A percentile compares a stretch with the other conserved stretches of the same genome.
Evolutionary conservation across 2,797 vertebrate genomes (phyloP).

Genomic region (Propithecus perrieri): DNA sequence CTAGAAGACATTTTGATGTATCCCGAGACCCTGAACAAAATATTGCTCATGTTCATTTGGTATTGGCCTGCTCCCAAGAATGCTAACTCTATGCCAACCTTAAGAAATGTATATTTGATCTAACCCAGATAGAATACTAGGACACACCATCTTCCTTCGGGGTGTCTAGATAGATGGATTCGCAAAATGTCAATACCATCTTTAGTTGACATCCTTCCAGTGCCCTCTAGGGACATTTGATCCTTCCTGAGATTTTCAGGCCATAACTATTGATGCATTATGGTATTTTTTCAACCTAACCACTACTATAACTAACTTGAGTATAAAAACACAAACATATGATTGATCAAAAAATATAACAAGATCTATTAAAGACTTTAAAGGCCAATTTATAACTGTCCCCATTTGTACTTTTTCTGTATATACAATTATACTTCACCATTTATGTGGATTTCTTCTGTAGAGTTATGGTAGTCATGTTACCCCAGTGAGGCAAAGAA

Average conservation of each 20-base stretch:
- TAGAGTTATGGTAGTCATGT: not conserved
- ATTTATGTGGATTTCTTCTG: not conserved
- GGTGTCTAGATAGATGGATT: not conserved
- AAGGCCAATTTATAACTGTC: not conserved
- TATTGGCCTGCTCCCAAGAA: not conserved
- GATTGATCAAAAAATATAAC: not conserved
- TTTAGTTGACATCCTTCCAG: not conserved
- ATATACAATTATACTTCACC: not conserved
- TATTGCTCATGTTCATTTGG: not conserved
- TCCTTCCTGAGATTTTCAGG: not conserved
- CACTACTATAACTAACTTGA: not conserved
- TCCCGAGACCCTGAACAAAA: not conserved
- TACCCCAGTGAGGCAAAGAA: not conserved
- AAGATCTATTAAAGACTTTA: not conserved
- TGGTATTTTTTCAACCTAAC: not conserved
- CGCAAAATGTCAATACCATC: not conserved
- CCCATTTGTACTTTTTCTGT: not conserved
- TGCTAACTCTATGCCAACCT: not conserved
- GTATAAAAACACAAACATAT: not conserved
- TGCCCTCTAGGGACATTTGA: not conserved
- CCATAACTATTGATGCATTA: not conserved
- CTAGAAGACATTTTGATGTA: not conserved
- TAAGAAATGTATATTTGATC: constrained; percentile 23
- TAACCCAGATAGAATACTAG: not conserved
- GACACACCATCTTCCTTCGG: not conserved